Evolutionary conservation across 2,113 vertebrate species (phyloP).

Genomic region (Raphicerus campestris): DNA sequence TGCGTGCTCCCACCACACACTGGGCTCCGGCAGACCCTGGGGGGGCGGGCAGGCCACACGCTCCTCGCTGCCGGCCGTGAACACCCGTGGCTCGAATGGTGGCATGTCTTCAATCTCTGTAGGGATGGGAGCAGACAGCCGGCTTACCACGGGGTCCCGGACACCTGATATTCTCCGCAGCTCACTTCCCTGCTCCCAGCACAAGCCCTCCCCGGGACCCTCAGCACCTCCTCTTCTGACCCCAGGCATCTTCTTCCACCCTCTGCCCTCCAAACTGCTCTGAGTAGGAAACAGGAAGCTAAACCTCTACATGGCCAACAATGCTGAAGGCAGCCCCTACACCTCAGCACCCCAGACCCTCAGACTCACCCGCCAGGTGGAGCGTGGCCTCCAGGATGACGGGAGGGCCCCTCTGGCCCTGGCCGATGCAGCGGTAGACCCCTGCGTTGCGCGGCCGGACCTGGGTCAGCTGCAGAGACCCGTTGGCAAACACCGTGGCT

Average conservation of each 20-base stretch:
- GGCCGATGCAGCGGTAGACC: slow-evolving; percentile 90
- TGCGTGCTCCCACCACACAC: slow-evolving; percentile 91
- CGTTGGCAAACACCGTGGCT: slow-evolving; percentile 87
- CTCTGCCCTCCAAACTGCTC: not conserved
- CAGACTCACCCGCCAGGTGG: slow-evolving; percentile 87
- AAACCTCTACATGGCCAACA: not conserved
- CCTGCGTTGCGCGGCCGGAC: slow-evolving; percentile 89
- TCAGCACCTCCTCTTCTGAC: not conserved
- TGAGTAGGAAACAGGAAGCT: not conserved
- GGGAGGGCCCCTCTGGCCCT: slow-evolving; percentile 84
- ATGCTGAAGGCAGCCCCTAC: not conserved
- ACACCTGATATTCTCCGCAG: not conserved
- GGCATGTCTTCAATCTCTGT: slow-evolving; percentile 94
- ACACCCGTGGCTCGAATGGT: slow-evolving; percentile 79
- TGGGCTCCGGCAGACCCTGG: slow-evolving; percentile 83
- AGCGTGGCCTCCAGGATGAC: slow-evolving; percentile 86
- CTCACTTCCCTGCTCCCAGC: not conserved
- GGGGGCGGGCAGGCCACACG: slow-evolving; percentile 85
- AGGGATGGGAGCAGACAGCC: not conserved
- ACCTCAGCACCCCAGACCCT: not conserved
- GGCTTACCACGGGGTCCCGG: rapidly evolving
- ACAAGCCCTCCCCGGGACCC: not conserved
- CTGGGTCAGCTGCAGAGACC: slow-evolving; percentile 91
- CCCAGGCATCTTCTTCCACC: not conserved
- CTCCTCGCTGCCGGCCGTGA: slow-evolving; percentile 85